These are phyloP conservation scores for Sylvilagus bachmani DNA, from an alignment of 2,113 vertebrate genomes.

Conservation along the genomic window DNA sequence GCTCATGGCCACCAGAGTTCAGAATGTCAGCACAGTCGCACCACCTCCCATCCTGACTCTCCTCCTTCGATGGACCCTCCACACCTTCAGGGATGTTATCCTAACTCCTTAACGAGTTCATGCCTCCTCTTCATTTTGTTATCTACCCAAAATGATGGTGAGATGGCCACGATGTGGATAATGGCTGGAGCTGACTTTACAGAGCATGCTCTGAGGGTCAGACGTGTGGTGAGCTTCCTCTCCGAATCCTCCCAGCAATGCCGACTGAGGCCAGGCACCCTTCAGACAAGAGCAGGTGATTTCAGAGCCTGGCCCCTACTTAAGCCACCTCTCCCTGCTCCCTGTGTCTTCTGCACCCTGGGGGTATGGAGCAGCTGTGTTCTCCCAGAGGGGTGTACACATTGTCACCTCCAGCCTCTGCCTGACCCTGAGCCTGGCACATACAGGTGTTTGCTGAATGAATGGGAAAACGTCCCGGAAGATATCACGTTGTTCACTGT, in stretches of 20 bases:
- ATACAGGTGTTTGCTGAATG: not conserved
- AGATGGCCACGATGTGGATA: not conserved
- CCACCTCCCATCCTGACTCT: not conserved
- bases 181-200: not conserved
- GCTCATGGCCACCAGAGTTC: too few species aligned
- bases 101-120: rapidly evolving
- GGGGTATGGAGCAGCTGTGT: rapidly evolving
- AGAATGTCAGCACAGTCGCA: not conserved
- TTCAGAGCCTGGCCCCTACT: too few species aligned
- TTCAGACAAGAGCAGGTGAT: not conserved
- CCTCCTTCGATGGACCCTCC: rapidly evolving
- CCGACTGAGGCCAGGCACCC: too few species aligned
- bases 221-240: rapidly evolving
- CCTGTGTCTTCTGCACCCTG: not conserved
- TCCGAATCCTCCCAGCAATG: not conserved
- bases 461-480: not conserved
- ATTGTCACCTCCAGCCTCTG: not conserved
- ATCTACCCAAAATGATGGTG: not conserved
- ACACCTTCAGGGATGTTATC: not conserved
- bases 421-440: not conserved
- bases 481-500: not conserved
- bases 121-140: not conserved
- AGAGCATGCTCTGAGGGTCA: too few species aligned
- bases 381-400: not conserved
- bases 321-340: not conserved